Evolutionary conservation across 2,888 invertebrate genomes (phyloP).

Genomic region (Polydrusus cervinus): DNA sequence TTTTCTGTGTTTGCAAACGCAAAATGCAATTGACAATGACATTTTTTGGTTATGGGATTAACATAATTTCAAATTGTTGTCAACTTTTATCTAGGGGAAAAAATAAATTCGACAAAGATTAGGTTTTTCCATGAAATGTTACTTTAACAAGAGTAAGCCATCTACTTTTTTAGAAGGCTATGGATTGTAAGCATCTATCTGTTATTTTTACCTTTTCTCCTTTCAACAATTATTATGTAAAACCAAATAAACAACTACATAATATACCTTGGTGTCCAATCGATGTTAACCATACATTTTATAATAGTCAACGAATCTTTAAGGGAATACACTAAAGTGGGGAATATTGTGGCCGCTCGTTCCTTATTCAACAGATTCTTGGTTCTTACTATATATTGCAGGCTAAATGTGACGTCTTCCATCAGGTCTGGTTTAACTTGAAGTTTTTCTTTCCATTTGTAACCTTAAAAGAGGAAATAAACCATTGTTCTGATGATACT

Average conservation of each 20-base stretch:
- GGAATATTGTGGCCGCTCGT: slow-evolving; percentile 78
- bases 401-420: slow-evolving; percentile 72
- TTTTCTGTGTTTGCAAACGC: too few species aligned
- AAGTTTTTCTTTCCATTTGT: slow-evolving; percentile 66
- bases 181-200: too few species aligned
- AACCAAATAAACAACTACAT: not conserved
- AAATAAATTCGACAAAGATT: too few species aligned
- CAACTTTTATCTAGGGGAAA: too few species aligned
- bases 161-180: too few species aligned
- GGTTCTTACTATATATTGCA: slow-evolving; percentile 75
- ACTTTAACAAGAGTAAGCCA: too few species aligned
- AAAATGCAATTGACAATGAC: too few species aligned
- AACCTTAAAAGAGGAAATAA: slow-evolving; percentile 52
- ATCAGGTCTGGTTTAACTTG: slow-evolving; percentile 70
- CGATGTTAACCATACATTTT: slow-evolving; percentile 57
- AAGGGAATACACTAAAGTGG: slow-evolving; percentile 77
- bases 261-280: slow-evolving; percentile 22
- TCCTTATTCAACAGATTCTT: slow-evolving; percentile 76
- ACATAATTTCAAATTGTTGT: too few species aligned
- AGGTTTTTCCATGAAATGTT: too few species aligned
- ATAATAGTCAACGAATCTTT: slow-evolving; percentile 72
- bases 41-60: too few species aligned
- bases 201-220: too few species aligned
- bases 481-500: too few species aligned
- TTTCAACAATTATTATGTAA: not conserved